Evolutionary conservation across 1,140 invertebrate genomes (phyloP).

Genomic region (Anagrus nilaparvatae): DNA sequence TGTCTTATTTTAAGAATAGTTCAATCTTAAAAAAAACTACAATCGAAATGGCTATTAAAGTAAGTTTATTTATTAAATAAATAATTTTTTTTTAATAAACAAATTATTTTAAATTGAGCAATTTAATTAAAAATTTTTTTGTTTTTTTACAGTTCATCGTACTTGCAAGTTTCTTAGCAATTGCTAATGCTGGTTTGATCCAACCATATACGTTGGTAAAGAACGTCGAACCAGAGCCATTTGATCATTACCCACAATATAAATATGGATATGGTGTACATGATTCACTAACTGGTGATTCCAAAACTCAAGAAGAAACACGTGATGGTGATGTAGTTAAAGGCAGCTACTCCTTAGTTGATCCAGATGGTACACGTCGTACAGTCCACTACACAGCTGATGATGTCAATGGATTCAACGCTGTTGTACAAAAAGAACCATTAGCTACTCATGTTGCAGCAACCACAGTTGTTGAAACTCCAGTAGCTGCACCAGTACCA

Average conservation of each 20-base stretch:
- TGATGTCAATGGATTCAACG: conserved; percentile 31
- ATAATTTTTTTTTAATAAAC: no score
- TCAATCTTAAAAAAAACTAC: not conserved
- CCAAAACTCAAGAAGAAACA: conserved; percentile 24
- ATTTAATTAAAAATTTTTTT: conserved; percentile 2
- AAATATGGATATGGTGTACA: conserved; percentile 18
- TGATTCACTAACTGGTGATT: conserved; percentile 25
- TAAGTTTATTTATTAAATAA: not conserved
- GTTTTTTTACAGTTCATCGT: conserved; percentile 33
- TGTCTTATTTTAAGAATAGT: no score
- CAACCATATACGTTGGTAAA: no score
- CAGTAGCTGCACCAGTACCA: no score
- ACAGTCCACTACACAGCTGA: conserved; percentile 34
- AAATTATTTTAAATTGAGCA: not conserved
- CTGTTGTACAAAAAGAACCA: conserved; percentile 21
- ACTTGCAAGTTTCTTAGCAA: conserved; percentile 34
- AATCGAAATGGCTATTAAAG: conserved; percentile 9
- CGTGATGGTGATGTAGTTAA: conserved; percentile 19
- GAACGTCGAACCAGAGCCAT: not conserved
- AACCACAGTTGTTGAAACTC: no score
- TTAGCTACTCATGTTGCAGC: no score
- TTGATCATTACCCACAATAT: conserved; percentile 19
- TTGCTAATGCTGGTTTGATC: conserved; percentile 31
- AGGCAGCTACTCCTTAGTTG: conserved; percentile 22
- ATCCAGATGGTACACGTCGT: conserved; percentile 24